Evolutionary conservation across 35 echinoderm and acorn worm species (phyloP).

Genomic region (Strongylocentrotus purpuratus): DNA sequence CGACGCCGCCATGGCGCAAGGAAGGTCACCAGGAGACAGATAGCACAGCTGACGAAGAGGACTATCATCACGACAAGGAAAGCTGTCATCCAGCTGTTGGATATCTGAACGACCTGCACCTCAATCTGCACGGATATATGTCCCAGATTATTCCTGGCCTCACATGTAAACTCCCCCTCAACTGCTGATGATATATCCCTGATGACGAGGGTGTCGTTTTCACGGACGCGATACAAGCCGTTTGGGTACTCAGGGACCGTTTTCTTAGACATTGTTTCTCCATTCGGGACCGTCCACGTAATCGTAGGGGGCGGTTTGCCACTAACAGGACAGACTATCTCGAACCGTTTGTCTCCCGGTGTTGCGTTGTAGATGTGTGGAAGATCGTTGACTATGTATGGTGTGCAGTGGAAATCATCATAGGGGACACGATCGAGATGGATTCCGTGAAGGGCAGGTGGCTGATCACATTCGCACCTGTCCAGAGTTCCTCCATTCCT

Average conservation of each 20-base stretch:
- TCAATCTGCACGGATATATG: not conserved
- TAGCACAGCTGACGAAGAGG: not conserved
- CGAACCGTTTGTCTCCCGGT: not conserved
- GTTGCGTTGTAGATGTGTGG: not conserved
- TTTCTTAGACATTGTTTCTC: not conserved
- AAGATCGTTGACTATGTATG: not conserved
- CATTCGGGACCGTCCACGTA: not conserved
- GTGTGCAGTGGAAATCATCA: not conserved
- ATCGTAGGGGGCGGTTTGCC: slow-evolving; percentile 2
- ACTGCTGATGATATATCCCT: not conserved
- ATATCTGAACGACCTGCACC: not conserved
- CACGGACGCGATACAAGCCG: not conserved
- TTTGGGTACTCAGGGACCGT: not conserved
- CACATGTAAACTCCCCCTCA: not conserved
- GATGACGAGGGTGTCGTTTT: not conserved
- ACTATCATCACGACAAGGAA: not conserved
- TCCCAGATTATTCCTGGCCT: not conserved
- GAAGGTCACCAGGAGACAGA: not conserved
- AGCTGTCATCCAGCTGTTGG: not conserved
- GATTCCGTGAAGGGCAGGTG: not conserved
- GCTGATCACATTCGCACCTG: not conserved
- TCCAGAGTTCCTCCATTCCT: not conserved
- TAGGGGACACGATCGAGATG: not conserved
- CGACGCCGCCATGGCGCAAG: not conserved
- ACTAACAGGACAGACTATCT: not conserved